A percentile compares a stretch with the other conserved stretches of the same genome.
Evolutionary conservation across 2,888 invertebrate genomes (phyloP).

Genomic region (Callosobruchus maculatus): DNA sequence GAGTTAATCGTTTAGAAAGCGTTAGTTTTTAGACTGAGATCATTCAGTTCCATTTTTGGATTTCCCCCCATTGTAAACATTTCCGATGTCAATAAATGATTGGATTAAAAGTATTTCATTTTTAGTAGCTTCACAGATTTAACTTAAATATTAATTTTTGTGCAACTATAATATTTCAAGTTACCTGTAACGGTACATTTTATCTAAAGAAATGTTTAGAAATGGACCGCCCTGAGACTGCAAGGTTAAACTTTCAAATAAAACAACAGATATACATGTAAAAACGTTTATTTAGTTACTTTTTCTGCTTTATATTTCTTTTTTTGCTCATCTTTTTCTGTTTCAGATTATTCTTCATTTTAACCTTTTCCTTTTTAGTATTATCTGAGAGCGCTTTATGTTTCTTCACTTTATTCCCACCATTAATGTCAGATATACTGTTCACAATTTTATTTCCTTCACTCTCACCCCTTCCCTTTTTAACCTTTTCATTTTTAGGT

Average conservation of each 20-base stretch:
- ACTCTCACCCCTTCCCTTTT: not conserved
- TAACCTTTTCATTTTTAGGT: no score
- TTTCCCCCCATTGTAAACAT: not conserved
- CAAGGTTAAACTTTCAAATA: not conserved
- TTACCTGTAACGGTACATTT: no score
- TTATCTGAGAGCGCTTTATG: conserved; percentile 17
- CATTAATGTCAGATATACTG: not conserved
- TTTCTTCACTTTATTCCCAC: conserved; percentile 23
- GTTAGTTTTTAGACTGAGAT: not conserved
- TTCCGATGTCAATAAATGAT: not conserved
- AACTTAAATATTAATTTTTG: no score
- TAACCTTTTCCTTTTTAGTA: conserved; percentile 10
- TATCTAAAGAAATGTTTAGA: no score
- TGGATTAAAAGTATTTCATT: not conserved
- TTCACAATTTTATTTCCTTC: conserved; percentile 22
- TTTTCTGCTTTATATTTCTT: not conserved
- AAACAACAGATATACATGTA: not conserved
- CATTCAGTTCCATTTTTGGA: not conserved
- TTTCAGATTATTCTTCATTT: conserved; percentile 8
- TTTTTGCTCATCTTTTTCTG: conserved; percentile 5
- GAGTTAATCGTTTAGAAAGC: not conserved
- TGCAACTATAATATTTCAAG: no score
- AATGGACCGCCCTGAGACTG: no score
- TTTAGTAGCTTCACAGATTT: not conserved
- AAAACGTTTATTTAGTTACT: not conserved